phyloP scores from a whole-genome alignment of 2,888 invertebrate genomes.

The Magallana nippona region DNA sequence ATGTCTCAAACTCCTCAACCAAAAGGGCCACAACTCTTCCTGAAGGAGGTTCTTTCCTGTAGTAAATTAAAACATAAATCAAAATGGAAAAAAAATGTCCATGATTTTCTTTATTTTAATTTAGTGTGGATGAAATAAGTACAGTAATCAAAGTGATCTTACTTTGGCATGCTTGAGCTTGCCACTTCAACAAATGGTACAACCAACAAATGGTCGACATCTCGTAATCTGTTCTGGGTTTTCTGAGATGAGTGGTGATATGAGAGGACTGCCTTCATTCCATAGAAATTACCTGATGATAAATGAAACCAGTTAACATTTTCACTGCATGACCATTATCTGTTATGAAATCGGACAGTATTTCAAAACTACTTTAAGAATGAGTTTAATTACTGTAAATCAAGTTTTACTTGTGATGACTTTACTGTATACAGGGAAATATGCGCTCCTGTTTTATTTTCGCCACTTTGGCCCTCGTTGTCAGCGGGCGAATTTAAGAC shows the following conservation, averaged over 20 bases:
- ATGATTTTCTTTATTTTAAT: background rate
- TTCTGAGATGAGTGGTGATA: constrained; percentile 76
- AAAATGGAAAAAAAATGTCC: background rate
- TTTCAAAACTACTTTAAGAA: too few relatives aligned
- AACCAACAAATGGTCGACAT: constrained; percentile 75
- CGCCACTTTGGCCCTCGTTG: too few relatives aligned
- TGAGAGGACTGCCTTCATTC: constrained; percentile 78
- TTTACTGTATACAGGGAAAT: too few relatives aligned
- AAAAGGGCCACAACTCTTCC: constrained; percentile 75
- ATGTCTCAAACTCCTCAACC: constrained; percentile 78
- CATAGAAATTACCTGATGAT: constrained; percentile 76
- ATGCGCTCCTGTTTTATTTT: too few relatives aligned
- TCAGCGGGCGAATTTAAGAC: too few relatives aligned
- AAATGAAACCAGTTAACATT: background rate
- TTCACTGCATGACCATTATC: too few relatives aligned
- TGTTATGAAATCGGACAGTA: too few relatives aligned
- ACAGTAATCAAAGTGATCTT: background rate
- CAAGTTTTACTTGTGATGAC: too few relatives aligned
- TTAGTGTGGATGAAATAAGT: background rate
- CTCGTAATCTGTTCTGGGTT: constrained; percentile 70
- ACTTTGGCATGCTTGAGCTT: constrained; percentile 72
- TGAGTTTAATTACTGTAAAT: too few relatives aligned
- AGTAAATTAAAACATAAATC: background rate
- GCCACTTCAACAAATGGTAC: constrained; percentile 76
- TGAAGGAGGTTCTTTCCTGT: constrained; percentile 77